Conservation (phyloP, 92 coral and sea anemone genomes). For the Porites cylindrica region DNA sequence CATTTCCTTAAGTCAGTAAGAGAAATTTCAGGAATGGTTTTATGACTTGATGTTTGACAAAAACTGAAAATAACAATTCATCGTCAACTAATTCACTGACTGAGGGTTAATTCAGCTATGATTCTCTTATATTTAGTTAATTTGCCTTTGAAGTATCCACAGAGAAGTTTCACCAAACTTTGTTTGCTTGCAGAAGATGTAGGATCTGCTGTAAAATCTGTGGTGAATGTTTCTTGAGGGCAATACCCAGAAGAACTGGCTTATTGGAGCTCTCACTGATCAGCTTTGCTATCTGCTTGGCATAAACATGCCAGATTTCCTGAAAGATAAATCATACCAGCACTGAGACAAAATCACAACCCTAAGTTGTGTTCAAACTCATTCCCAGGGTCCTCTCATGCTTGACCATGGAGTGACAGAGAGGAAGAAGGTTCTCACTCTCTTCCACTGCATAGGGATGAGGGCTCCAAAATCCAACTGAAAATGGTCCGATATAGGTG, state of each 20-base stretch:
- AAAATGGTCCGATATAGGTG: too few species aligned
- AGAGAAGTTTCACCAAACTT: slow-evolving; percentile 59
- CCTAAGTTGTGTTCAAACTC: background rate
- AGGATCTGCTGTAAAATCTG: slow-evolving; percentile 81
- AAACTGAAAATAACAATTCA: too few species aligned
- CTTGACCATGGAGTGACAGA: too few species aligned
- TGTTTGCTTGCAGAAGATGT: slow-evolving; percentile 56
- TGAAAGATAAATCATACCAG: slow-evolving; percentile 36
- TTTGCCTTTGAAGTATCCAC: background rate
- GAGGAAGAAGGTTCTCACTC: too few species aligned
- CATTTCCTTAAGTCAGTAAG: too few species aligned
- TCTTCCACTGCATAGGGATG: too few species aligned
- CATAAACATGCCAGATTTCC: slow-evolving; percentile 98
- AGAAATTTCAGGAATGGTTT: too few species aligned
- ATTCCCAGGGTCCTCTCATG: too few species aligned
- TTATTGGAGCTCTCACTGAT: slow-evolving; percentile 57
- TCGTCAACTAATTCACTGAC: too few species aligned
- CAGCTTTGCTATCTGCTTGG: slow-evolving; percentile 79
- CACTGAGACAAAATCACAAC: background rate
- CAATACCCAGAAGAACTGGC: slow-evolving; percentile 87
- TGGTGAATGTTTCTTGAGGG: slow-evolving; percentile 92
- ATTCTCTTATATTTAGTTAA: too few species aligned
- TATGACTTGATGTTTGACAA: too few species aligned
- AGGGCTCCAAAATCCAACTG: too few species aligned
- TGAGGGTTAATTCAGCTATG: background rate